Percentiles rank a stretch among this genome's conserved stretches.
Conservation (phyloP, 1,140 invertebrate genomes). For the Camponotus floridanus region DNA sequence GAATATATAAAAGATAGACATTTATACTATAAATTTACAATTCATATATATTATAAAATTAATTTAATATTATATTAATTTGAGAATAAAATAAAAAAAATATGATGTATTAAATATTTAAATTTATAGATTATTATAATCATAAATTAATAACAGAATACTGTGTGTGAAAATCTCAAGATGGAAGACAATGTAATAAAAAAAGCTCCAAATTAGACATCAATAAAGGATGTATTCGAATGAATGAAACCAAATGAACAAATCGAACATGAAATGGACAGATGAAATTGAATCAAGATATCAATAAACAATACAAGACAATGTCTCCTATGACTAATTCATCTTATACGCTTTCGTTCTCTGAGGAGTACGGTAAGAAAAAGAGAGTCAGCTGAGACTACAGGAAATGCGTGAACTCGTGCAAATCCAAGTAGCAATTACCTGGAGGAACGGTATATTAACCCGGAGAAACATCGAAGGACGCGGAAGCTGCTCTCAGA, state of each 20-base stretch:
- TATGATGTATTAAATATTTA: neutral
- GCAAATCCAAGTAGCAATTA: slow-evolving; percentile 60
- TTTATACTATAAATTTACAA: neutral
- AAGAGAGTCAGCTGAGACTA: slow-evolving; percentile 31
- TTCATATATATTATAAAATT: neutral
- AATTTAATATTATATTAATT: neutral
- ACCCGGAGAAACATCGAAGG: slow-evolving; percentile 47
- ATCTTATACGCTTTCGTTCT: neutral
- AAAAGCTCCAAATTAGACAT: neutral
- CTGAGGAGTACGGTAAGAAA: neutral
- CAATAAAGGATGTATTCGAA: neutral
- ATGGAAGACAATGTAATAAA: neutral
- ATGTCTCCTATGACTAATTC: neutral
- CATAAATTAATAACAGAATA: neutral
- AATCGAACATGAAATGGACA: neutral
- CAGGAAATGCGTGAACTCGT: slow-evolving; percentile 62
- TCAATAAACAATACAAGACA: neutral
- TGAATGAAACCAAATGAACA: neutral
- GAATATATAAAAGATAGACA: neutral
- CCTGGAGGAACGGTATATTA: slow-evolving; percentile 60
- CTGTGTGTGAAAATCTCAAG: neutral
- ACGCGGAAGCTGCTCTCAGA: slow-evolving; percentile 22
- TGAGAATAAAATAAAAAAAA: neutral
- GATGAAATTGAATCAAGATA: neutral
- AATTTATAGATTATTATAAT: neutral